phyloP scores from a whole-genome alignment of 1,140 invertebrate species.

The Venturia canescens region DNA sequence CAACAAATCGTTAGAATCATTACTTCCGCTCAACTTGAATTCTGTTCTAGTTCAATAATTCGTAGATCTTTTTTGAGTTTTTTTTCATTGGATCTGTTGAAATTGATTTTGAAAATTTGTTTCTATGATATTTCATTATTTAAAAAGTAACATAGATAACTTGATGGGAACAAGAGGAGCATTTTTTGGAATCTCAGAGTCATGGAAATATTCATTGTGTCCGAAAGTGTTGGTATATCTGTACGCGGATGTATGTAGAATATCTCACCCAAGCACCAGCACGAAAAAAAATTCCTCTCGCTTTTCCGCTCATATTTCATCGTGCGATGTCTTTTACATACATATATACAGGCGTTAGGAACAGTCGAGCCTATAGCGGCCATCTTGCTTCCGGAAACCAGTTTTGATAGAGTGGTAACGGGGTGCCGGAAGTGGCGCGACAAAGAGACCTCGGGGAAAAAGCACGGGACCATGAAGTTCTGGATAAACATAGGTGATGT shows the following conservation, averaged over 20 bases:
- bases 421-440: slow-evolving; percentile 70
- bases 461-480: slow-evolving; percentile 72
- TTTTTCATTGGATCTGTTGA: not conserved
- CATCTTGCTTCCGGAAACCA: slow-evolving; percentile 74
- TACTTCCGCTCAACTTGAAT: too few relatives aligned
- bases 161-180: not conserved
- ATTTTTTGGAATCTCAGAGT: not conserved
- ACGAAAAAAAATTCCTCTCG: slow-evolving; percentile 55
- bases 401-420: slow-evolving; percentile 65
- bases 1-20: too few relatives aligned
- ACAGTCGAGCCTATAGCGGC: slow-evolving; percentile 62
- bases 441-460: slow-evolving; percentile 74
- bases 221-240: too few relatives aligned
- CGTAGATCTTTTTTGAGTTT: not conserved
- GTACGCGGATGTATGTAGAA: not conserved
- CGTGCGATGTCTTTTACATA: slow-evolving; percentile 52
- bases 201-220: too few relatives aligned
- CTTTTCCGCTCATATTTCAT: slow-evolving; percentile 76
- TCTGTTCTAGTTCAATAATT: not conserved
- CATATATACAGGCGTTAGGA: not conserved
- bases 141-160: not conserved
- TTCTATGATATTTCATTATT: not conserved
- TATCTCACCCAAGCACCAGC: not conserved
- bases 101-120: not conserved
- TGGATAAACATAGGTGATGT: slow-evolving; percentile 65